These are phyloP conservation scores for Lagocephalus sceleratus DNA, from an alignment of 2,797 vertebrate species.

Conservation along the genomic window DNA sequence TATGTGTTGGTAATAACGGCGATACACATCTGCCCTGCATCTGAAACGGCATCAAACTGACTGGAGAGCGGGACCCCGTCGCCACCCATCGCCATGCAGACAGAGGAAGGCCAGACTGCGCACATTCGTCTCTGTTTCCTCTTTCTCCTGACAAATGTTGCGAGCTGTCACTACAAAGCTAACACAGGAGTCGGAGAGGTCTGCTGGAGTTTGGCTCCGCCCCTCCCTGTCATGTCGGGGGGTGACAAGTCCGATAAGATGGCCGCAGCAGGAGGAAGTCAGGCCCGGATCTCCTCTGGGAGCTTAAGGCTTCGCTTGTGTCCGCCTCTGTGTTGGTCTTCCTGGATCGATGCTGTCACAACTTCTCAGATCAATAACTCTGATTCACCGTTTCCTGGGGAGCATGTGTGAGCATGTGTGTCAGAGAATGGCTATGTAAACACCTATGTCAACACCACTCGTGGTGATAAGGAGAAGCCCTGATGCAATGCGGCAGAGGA, in stretches of 20 bases:
- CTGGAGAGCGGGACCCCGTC: background rate
- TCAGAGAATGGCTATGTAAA: conserved; percentile 71
- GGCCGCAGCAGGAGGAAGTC: conserved; percentile 40
- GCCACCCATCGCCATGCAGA: conserved; percentile 7
- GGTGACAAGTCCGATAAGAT: conserved; percentile 58
- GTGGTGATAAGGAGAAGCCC: conserved; percentile 62
- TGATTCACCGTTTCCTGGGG: conserved; percentile 38
- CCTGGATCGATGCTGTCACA: conserved; percentile 50
- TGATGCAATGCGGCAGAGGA: conserved; percentile 46
- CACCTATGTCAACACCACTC: conserved; percentile 62
- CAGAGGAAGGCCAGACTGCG: conserved; percentile 19
- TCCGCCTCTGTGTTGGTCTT: conserved; percentile 7
- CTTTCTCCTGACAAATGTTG: conserved; percentile 46
- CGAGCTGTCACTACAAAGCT: conserved; percentile 62
- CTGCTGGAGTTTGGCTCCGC: conserved; percentile 53
- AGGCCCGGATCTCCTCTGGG: conserved; percentile 4
- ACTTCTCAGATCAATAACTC: conserved; percentile 58
- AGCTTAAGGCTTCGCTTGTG: background rate
- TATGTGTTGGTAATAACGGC: background rate
- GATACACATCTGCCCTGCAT: background rate
- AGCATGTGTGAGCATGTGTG: conserved; percentile 34
- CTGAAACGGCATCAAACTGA: background rate
- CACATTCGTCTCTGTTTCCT: conserved; percentile 47
- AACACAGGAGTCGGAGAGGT: conserved; percentile 58
- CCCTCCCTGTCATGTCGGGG: conserved; percentile 66